These are phyloP conservation scores for Macrobrachium rosenbergii DNA, from an alignment of 1,140 invertebrate species.

Conservation along the genomic window DNA sequence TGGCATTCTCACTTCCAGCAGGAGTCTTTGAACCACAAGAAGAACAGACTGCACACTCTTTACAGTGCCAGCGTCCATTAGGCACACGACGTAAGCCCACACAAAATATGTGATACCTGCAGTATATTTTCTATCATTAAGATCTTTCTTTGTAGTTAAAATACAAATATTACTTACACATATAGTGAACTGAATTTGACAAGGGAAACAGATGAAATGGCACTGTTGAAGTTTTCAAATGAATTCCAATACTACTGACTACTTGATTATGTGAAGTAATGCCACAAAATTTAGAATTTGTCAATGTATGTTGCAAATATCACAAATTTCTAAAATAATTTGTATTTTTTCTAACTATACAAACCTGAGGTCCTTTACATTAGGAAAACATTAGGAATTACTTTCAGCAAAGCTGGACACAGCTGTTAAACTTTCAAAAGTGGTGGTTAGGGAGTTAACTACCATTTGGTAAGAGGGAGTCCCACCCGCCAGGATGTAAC, in stretches of 20 bases:
- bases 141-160: not conserved
- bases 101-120: conserved; percentile 90
- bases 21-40: conserved; percentile 74
- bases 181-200: not conserved
- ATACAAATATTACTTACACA: no score
- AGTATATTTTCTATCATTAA: conserved; percentile 34
- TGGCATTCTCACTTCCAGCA: conserved; percentile 70
- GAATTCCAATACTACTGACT: no score
- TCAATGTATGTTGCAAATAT: no score
- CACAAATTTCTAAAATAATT: no score
- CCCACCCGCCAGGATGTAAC: no score
- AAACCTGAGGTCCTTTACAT: no score
- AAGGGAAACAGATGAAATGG: conserved; percentile 3
- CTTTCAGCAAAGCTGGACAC: no score
- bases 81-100: conserved; percentile 87
- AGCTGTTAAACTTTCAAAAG: no score
- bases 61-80: conserved; percentile 91
- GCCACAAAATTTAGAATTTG: conserved; percentile 10
- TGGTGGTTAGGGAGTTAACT: no score
- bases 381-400: no score
- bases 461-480: no score
- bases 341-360: no score
- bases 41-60: conserved; percentile 80
- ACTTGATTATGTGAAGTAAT: not conserved
- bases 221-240: not conserved